These are phyloP conservation scores for Meta bourneti DNA, from an alignment of 2,888 invertebrate genomes.

Conservation along the genomic window DNA sequence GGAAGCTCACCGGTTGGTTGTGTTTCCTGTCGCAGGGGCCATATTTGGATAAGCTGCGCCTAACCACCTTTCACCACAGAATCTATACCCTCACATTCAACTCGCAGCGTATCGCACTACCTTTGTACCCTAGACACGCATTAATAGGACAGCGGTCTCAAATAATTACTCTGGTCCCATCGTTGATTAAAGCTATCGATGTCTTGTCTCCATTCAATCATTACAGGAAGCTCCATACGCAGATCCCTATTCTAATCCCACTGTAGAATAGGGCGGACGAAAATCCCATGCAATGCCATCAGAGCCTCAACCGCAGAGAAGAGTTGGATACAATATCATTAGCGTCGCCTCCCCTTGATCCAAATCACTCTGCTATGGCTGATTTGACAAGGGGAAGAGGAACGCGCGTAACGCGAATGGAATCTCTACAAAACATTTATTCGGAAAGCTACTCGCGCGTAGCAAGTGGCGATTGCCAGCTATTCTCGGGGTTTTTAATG, in stretches of 20 bases:
- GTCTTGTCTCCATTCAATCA: not conserved
- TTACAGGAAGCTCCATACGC: not conserved
- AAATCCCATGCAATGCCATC: not conserved
- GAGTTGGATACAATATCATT: not conserved
- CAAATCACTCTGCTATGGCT: not conserved
- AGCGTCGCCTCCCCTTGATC: not conserved
- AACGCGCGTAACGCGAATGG: no score
- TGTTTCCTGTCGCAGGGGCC: no score
- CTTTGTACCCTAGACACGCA: not conserved
- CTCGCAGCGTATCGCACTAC: not conserved
- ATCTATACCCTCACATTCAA: not conserved
- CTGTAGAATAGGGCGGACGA: not conserved
- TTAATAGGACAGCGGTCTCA: not conserved
- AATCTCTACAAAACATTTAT: no score
- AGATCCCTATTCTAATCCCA: not conserved
- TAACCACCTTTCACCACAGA: not conserved
- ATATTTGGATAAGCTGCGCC: not conserved
- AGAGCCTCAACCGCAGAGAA: not conserved
- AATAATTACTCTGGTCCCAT: not conserved
- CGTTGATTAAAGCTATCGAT: slow-evolving; percentile 1
- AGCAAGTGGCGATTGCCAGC: no score
- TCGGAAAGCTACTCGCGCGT: no score
- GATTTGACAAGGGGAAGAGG: not conserved
- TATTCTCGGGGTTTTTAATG: no score
- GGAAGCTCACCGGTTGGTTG: no score